phyloP scores from a whole-genome alignment of 2,113 vertebrate species.

The Brienomyrus longianalis region DNA sequence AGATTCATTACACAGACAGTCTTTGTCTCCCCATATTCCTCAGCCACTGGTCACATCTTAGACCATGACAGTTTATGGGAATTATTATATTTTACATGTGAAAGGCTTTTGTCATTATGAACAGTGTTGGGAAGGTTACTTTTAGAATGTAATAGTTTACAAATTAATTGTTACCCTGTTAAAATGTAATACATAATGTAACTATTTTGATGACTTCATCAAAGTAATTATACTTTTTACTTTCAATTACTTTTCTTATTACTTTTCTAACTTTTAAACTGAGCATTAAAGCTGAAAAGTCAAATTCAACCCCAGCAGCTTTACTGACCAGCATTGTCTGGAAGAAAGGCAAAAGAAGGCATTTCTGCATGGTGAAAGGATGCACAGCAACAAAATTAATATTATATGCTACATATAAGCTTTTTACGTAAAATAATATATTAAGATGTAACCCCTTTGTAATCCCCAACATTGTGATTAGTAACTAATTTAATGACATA shows the following conservation, averaged over 20 bases:
- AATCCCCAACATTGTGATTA: neutral
- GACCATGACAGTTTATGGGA: neutral
- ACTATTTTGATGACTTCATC: neutral
- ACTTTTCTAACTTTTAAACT: neutral
- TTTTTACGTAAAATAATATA: neutral
- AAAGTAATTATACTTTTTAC: neutral
- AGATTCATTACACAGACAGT: neutral
- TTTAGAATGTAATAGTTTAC: neutral
- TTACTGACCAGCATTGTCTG: neutral
- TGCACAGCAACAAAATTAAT: neutral
- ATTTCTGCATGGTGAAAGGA: neutral
- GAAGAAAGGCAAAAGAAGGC: neutral
- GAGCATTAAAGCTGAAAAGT: neutral
- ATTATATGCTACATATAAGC: neutral
- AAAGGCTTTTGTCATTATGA: neutral
- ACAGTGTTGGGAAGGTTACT: neutral
- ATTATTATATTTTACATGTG: neutral
- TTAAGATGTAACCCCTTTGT: neutral
- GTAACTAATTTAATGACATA: neutral
- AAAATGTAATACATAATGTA: neutral
- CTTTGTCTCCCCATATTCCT: constrained; percentile 11
- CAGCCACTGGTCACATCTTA: neutral
- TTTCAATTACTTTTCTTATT: neutral
- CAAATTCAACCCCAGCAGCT: neutral
- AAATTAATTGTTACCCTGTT: neutral